Evolutionary conservation across 1,140 invertebrate species (phyloP).

Genomic region (Calycopis cecrops): DNA sequence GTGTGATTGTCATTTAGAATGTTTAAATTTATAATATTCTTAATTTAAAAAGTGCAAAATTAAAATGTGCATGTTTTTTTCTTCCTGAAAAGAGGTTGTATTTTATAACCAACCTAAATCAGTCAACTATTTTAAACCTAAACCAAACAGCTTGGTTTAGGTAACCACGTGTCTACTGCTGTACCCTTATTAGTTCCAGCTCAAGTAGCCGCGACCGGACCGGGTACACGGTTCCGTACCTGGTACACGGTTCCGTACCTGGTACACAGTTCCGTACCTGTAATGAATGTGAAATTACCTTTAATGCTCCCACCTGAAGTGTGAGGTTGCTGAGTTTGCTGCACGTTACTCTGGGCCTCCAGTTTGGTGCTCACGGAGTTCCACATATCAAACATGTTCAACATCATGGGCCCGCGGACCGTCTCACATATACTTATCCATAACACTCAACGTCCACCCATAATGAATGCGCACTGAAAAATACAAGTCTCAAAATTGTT

Average conservation of each 20-base stretch:
- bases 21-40: no score
- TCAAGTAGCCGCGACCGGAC: no score
- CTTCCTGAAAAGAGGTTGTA: no score
- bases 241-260: conserved; percentile 13
- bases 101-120: no score
- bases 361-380: conserved; percentile 87
- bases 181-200: no score
- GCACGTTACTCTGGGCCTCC: conserved; percentile 81
- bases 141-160: no score
- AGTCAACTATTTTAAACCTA: no score
- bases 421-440: conserved; percentile 37
- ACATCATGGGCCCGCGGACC: conserved; percentile 54
- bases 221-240: no score
- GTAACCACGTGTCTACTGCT: no score
- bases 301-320: conserved; percentile 89
- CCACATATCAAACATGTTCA: conserved; percentile 92
- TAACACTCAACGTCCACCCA: conserved; percentile 47
- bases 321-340: conserved; percentile 82
- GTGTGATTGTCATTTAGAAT: no score
- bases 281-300: conserved; percentile 79
- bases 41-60: no score
- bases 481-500: conserved; percentile 58
- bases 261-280: conserved; percentile 16
- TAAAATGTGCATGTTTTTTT: no score
- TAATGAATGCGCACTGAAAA: conserved; percentile 46